A percentile compares a stretch with the other conserved stretches of the same genome.
Evolutionary conservation across 2,888 invertebrate species (phyloP).

Genomic region (Trachelus troglodyta): DNA sequence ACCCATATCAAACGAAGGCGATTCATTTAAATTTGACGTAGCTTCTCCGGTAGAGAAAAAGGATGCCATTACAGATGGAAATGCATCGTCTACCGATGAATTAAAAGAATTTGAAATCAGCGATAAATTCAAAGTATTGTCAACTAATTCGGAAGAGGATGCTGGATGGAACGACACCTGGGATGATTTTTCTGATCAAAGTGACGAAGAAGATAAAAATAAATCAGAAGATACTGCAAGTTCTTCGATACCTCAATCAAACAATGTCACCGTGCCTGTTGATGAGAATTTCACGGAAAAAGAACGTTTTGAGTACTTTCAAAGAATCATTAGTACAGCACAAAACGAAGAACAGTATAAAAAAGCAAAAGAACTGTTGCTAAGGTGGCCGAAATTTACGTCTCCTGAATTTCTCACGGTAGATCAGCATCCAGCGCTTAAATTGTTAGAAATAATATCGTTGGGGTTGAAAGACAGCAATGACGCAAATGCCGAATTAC

Average conservation of each 20-base stretch:
- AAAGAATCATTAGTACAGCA: conserved; percentile 39
- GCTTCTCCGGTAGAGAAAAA: conserved; percentile 12
- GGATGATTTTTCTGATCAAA: conserved; percentile 53
- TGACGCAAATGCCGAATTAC: conserved; percentile 33
- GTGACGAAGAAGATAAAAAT: conserved; percentile 26
- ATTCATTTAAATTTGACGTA: not conserved
- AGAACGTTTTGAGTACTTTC: conserved; percentile 47
- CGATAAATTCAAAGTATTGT: not conserved
- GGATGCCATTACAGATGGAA: conserved; percentile 14
- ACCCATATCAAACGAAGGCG: not conserved
- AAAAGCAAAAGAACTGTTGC: conserved; percentile 45
- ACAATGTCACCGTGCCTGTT: not conserved
- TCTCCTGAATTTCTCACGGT: conserved; percentile 36
- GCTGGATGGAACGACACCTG: conserved; percentile 44
- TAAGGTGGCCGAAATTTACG: conserved; percentile 46
- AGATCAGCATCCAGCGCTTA: conserved; percentile 46
- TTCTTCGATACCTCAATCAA: not conserved
- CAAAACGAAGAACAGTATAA: conserved; percentile 43
- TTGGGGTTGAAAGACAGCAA: conserved; percentile 34
- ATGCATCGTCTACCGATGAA: not conserved
- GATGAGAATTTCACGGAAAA: conserved; percentile 39
- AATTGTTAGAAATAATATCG: conserved; percentile 40
- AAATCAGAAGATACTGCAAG: not conserved
- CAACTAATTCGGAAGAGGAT: not conserved
- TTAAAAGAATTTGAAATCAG: conserved; percentile 4